These are phyloP conservation scores for Listronotus bonariensis DNA, from an alignment of 1,140 invertebrate species.

Conservation along the genomic window DNA sequence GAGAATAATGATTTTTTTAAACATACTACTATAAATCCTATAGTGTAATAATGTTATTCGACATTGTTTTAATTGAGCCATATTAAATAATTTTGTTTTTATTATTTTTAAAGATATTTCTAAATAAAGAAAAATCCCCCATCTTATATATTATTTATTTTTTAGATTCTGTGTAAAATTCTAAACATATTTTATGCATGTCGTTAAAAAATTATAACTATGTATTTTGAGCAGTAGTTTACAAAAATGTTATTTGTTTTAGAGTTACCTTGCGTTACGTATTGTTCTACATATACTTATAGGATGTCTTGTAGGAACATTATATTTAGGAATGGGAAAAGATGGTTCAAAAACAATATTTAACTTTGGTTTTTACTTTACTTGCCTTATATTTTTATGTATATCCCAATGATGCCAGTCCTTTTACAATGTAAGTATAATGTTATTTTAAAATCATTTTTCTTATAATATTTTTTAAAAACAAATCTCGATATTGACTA, in stretches of 20 bases:
- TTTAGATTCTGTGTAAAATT: constrained; percentile 4
- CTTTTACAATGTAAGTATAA: constrained; percentile 70
- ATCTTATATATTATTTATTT: constrained; percentile 20
- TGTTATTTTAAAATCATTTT: too few species aligned
- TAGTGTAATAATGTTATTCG: too few species aligned
- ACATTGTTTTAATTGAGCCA: too few species aligned
- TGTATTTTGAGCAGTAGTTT: too few species aligned
- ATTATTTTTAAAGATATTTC: background rate
- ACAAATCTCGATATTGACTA: too few species aligned
- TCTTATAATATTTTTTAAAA: too few species aligned
- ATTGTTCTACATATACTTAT: constrained; percentile 69
- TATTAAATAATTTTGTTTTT: too few species aligned
- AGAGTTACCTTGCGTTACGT: constrained; percentile 74
- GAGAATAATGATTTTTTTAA: too few species aligned
- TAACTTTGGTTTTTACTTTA: constrained; percentile 82
- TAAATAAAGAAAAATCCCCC: constrained; percentile 22
- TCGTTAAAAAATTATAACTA: too few species aligned
- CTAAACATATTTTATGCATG: too few species aligned
- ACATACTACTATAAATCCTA: too few species aligned
- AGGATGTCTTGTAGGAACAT: constrained; percentile 69
- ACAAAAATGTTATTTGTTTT: too few species aligned
- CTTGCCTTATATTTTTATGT: constrained; percentile 75
- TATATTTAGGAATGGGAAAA: constrained; percentile 74
- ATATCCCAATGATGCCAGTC: constrained; percentile 79
- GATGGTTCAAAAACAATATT: constrained; percentile 80